Evolutionary conservation across 2,113 vertebrate genomes (phyloP).

Genomic region (Pseudorectes ferrugineus): DNA sequence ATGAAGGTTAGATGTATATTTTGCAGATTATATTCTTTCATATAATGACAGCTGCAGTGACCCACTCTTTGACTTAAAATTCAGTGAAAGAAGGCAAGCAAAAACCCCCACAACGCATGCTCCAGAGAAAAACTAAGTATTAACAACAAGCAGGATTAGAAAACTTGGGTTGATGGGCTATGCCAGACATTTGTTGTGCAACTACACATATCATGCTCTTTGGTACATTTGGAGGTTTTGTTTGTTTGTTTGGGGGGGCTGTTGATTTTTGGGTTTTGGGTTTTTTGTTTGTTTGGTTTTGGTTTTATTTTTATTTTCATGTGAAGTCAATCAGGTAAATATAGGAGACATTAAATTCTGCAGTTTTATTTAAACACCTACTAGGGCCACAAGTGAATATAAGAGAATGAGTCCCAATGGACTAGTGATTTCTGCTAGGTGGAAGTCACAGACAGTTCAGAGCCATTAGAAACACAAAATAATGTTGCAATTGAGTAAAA

Average conservation of each 20-base stretch:
- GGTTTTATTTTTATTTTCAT: neutral
- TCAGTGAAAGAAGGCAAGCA: neutral
- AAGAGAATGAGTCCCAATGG: neutral
- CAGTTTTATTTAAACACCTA: neutral
- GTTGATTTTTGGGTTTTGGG: too few species aligned
- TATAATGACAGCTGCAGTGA: neutral
- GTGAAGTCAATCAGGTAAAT: conserved; percentile 7
- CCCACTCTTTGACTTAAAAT: neutral
- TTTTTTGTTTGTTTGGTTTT: neutral
- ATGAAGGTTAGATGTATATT: neutral
- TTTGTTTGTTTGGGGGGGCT: neutral
- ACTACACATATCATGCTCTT: neutral
- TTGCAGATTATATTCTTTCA: neutral
- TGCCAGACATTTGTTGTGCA: neutral
- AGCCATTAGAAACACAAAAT: neutral
- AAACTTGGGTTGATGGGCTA: neutral
- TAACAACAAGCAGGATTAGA: neutral
- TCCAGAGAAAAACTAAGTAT: neutral
- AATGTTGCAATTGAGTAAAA: neutral
- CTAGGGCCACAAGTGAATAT: neutral
- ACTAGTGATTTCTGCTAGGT: neutral
- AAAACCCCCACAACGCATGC: neutral
- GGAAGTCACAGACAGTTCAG: conserved; percentile 27
- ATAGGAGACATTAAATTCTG: neutral
- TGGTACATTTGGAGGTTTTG: neutral